Evolutionary conservation across 2,797 vertebrate genomes (phyloP), one percentile per base, ranked within the genome.

Genomic region (Eulemur coronatus): DNA sequence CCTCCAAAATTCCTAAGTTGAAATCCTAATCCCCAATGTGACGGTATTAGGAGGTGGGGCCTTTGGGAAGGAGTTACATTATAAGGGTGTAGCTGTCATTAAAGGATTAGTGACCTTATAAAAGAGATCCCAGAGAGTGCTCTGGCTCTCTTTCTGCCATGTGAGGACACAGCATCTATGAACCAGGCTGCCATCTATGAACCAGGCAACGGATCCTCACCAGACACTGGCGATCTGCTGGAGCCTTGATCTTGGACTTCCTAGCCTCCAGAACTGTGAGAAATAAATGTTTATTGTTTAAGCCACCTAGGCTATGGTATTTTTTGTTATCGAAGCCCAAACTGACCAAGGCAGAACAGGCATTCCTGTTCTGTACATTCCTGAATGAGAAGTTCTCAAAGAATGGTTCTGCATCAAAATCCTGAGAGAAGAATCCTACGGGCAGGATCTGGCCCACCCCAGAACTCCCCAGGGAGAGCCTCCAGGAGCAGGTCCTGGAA

Each of bases 241-340:
- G 24, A 3, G 11, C 30, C 43, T 78, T 69, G 69, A 48, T 30
- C 55, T 63, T 63, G 61, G 26, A 59, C 15, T 87, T 82, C 9
- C 30, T 4, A n/a, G 26, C 11, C 26, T 41, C 22, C 4, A 67
- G 22, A 22, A 22, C 22, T 17, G 11, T 20, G 35, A 94, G 48
- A 81, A 81, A n/a, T 24, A 48, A 26, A 41, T 17, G 69, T 26
- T 33, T 38, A 6, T 28, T 28, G 18, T 48, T 59, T 55, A 33
- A 55, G 4, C 3, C 46, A 22, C 35, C 18, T 12, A 0, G 9
- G 10, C 28, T 12, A 30, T 2, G 30, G 46, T 14, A 4, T 7
- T 43, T 84, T 65, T 86, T 57, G 41, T 80, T 50, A 14, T 3
- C 30, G 46, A 15, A 46, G 48, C 10, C 10, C 30, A 38, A 28